phyloP scores from a whole-genome alignment of 2,888 invertebrate species.

The Physocephala rufipes region DNA sequence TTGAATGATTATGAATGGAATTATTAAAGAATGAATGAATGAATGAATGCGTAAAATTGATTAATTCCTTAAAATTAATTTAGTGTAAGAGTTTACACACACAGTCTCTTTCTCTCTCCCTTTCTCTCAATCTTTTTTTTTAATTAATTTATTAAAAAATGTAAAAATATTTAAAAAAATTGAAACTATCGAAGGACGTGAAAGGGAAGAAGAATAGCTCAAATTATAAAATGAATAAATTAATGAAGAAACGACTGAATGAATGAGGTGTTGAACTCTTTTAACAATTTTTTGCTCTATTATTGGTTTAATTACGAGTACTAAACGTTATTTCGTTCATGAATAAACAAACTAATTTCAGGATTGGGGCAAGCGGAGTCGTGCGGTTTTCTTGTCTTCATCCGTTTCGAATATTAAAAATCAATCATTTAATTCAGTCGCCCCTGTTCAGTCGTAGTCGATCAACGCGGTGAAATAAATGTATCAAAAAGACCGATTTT shows the following conservation, averaged over 20 bases:
- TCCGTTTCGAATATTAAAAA: too few relatives aligned
- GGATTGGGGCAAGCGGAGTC: too few relatives aligned
- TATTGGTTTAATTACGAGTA: not conserved
- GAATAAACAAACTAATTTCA: not conserved
- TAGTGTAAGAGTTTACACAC: not conserved
- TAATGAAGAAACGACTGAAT: not conserved
- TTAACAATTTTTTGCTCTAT: too few relatives aligned
- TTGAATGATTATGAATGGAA: not conserved
- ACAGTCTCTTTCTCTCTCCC: not conserved
- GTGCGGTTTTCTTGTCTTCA: too few relatives aligned
- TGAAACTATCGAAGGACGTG: not conserved
- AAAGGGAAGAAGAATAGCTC: not conserved
- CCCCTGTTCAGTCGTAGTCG: too few relatives aligned
- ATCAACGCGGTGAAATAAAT: too few relatives aligned
- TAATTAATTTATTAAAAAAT: constrained; percentile 62
- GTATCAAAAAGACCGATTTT: too few relatives aligned
- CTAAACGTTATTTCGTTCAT: not conserved
- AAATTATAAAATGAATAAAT: not conserved
- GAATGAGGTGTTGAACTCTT: constrained; percentile 58
- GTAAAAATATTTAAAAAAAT: constrained; percentile 50
- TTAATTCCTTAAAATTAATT: constrained; percentile 10
- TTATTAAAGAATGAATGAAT: not conserved
- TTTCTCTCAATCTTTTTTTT: constrained; percentile 52
- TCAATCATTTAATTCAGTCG: too few relatives aligned
- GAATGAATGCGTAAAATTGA: constrained; percentile 14